These are phyloP conservation scores for Drosophila anceps DNA, from an alignment of 2,888 invertebrate species.

Conservation along the genomic window DNA sequence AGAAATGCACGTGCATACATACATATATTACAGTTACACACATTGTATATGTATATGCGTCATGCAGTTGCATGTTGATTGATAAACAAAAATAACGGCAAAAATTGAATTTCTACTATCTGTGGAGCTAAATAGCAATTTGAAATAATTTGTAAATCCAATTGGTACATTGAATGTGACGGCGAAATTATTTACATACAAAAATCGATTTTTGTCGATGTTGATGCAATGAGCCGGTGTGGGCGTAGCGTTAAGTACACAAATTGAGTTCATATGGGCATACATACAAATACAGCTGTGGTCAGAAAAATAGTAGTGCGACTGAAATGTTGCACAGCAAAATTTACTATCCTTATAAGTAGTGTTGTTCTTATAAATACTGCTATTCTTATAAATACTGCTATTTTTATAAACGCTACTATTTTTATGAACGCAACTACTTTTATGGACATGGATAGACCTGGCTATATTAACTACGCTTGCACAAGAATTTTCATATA, in stretches of 20 bases:
- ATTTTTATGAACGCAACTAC: too few relatives aligned
- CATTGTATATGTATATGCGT: constrained; percentile 1
- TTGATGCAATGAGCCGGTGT: neutral
- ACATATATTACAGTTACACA: neutral
- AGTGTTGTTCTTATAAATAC: too few relatives aligned
- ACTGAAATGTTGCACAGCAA: too few relatives aligned
- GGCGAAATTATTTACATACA: neutral
- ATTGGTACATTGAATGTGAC: neutral
- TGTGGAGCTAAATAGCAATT: neutral
- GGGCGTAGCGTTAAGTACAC: constrained; percentile 9
- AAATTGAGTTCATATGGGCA: neutral
- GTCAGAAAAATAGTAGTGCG: too few relatives aligned
- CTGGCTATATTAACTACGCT: neutral
- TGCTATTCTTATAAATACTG: too few relatives aligned
- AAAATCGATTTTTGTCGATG: constrained; percentile 11
- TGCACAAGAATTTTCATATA: neutral
- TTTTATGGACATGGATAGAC: too few relatives aligned
- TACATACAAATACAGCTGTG: too few relatives aligned
- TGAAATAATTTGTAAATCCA: neutral
- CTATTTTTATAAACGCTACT: too few relatives aligned
- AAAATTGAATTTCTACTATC: neutral
- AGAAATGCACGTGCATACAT: neutral
- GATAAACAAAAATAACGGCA: neutral
- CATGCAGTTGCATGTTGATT: neutral
- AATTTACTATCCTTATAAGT: too few relatives aligned